These are phyloP conservation scores for Climacteris rufus DNA, from an alignment of 2,113 vertebrate genomes.

Conservation along the genomic window DNA sequence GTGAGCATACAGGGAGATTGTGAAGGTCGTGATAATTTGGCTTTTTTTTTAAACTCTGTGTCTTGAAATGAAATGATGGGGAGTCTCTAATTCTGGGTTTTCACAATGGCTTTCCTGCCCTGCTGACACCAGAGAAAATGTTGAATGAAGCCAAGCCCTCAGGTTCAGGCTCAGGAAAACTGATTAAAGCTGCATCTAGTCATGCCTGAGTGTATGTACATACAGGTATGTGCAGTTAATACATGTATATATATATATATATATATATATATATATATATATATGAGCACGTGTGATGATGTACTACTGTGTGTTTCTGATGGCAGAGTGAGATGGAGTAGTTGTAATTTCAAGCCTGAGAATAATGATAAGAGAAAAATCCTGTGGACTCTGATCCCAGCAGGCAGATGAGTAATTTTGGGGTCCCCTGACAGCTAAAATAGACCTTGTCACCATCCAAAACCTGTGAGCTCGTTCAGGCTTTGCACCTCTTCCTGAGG, in stretches of 20 bases:
- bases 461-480: rapidly evolving
- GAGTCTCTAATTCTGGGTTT: background rate
- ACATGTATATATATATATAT: rapidly evolving
- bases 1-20: rapidly evolving
- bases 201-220: no score
- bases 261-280: background rate
- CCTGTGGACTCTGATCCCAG: background rate
- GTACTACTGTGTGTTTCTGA: background rate
- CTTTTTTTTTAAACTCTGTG: rapidly evolving
- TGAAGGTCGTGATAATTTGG: background rate
- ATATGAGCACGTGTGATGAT: rapidly evolving
- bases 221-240: background rate
- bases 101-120: background rate
- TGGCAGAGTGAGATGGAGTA: background rate
- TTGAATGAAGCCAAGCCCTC: background rate
- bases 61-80: rapidly evolving
- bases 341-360: background rate
- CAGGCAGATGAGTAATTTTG: background rate
- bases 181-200: background rate
- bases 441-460: no score
- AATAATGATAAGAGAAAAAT: background rate
- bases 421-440: background rate
- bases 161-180: background rate
- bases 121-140: background rate
- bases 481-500: background rate